Conservation (phyloP, 2,113 vertebrate species). For the Pholis gunnellus region DNA sequence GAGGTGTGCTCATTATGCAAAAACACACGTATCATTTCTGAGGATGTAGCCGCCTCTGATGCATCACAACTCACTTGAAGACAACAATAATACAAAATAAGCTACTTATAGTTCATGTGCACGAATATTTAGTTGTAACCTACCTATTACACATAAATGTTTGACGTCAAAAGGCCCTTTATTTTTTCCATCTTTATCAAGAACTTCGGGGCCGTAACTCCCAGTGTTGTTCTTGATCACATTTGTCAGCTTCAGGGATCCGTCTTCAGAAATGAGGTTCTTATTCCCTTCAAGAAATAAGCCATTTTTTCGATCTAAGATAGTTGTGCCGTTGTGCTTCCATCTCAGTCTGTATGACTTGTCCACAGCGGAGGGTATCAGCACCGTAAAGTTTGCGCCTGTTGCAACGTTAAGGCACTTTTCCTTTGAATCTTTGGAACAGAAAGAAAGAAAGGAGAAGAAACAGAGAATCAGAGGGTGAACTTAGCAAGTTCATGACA, state of each 20-base stretch:
- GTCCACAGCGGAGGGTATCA: rapidly evolving
- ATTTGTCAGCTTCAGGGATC: slow-evolving; percentile 32
- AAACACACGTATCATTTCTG: neutral
- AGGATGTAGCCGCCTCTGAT: no score
- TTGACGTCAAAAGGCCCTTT: rapidly evolving
- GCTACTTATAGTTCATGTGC: neutral
- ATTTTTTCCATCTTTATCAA: rapidly evolving
- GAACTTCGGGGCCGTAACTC: rapidly evolving
- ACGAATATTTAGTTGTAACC: neutral
- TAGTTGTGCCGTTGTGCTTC: rapidly evolving
- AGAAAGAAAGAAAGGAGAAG: slow-evolving; percentile 3
- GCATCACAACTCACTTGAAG: neutral
- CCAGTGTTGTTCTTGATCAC: rapidly evolving
- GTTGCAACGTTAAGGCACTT: rapidly evolving
- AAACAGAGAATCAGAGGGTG: neutral
- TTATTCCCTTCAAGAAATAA: rapidly evolving
- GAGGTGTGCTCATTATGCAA: neutral
- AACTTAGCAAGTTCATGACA: no score
- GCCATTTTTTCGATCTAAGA: neutral
- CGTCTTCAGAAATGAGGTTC: rapidly evolving
- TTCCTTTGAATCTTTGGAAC: rapidly evolving
- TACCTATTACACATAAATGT: slow-evolving; percentile 18
- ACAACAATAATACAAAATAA: neutral
- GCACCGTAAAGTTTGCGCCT: rapidly evolving
- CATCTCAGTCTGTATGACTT: rapidly evolving